Conservation (phyloP, 2,797 vertebrate genomes). For the Novumbra hubbsi region DNA sequence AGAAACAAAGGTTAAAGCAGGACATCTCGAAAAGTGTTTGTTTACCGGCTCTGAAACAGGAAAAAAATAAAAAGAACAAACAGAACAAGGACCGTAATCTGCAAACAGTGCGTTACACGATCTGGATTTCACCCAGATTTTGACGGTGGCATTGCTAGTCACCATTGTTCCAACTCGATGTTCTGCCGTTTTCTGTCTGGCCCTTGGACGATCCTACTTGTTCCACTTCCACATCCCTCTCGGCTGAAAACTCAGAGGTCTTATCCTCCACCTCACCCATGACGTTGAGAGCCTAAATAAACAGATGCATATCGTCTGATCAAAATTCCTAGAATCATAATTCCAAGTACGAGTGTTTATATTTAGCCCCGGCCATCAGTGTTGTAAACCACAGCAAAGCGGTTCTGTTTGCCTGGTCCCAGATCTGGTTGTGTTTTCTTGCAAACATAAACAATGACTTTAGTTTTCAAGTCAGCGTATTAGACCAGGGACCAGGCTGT, state of each 20-base stretch:
- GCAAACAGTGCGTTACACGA: neutral
- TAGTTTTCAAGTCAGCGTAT: neutral
- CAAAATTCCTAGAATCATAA: neutral
- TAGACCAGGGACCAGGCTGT: neutral
- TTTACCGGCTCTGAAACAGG: neutral
- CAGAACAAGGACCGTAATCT: neutral
- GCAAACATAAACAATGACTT: neutral
- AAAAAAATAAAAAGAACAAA: neutral
- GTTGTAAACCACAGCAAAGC: neutral
- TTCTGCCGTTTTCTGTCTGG: constrained; percentile 22
- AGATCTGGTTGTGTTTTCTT: neutral
- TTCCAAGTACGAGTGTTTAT: neutral
- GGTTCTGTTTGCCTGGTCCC: neutral
- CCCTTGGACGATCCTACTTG: constrained; percentile 6
- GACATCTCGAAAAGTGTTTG: neutral
- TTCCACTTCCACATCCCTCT: constrained; percentile 5
- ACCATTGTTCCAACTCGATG: constrained; percentile 42
- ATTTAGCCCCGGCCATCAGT: no score
- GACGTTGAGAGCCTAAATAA: neutral
- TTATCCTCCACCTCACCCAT: constrained; percentile 29
- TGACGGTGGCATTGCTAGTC: neutral
- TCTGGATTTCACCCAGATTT: neutral
- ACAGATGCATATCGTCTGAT: neutral
- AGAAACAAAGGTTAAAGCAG: neutral
- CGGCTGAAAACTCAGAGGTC: neutral